A percentile compares a stretch with the other conserved stretches of the same genome.
These are phyloP conservation scores for Drosophila melanosoma DNA, from an alignment of 2,888 invertebrate genomes.

Conservation along the genomic window DNA sequence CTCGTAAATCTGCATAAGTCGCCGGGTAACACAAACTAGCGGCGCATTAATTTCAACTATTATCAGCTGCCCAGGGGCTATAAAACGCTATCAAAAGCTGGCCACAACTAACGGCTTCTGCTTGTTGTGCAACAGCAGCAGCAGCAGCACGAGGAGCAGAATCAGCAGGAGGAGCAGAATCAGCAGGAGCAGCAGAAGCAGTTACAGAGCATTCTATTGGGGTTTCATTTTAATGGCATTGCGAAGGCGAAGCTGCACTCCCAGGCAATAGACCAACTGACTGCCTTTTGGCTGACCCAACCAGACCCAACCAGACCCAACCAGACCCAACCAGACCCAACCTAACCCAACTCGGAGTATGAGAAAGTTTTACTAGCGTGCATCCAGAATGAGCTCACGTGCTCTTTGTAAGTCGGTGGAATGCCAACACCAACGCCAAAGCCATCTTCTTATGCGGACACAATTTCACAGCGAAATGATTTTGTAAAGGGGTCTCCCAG, in stretches of 20 bases:
- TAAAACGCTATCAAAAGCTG: slow-evolving; percentile 57
- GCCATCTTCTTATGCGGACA: slow-evolving; percentile 58
- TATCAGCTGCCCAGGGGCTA: slow-evolving; percentile 63
- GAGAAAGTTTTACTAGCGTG: slow-evolving; percentile 65
- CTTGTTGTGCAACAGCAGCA: slow-evolving; percentile 32
- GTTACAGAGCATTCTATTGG: slow-evolving; percentile 59
- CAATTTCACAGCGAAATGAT: slow-evolving; percentile 77
- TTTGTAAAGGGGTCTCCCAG: slow-evolving; percentile 64
- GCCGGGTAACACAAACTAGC: slow-evolving; percentile 39
- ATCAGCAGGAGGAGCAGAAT: not conserved
- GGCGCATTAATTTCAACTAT: slow-evolving; percentile 74
- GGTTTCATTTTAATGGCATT: slow-evolving; percentile 67
- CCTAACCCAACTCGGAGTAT: slow-evolving; percentile 8
- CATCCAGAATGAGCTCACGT: slow-evolving; percentile 72
- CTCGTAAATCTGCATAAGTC: slow-evolving; percentile 71
- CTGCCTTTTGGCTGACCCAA: slow-evolving; percentile 11
- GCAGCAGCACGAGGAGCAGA: not conserved
- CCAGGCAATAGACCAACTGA: slow-evolving; percentile 35
- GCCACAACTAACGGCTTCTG: slow-evolving; percentile 58
- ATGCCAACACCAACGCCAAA: slow-evolving; percentile 16
- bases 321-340: slow-evolving; percentile 7
- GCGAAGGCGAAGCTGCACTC: slow-evolving; percentile 26
- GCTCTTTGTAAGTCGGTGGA: slow-evolving; percentile 25
- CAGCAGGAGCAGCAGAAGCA: not conserved
- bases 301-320: slow-evolving; percentile 4